Percentiles rank a stretch among this genome's conserved stretches.
Evolutionary conservation across 2,797 vertebrate species (phyloP).

Genomic region (Natrix natrix): DNA sequence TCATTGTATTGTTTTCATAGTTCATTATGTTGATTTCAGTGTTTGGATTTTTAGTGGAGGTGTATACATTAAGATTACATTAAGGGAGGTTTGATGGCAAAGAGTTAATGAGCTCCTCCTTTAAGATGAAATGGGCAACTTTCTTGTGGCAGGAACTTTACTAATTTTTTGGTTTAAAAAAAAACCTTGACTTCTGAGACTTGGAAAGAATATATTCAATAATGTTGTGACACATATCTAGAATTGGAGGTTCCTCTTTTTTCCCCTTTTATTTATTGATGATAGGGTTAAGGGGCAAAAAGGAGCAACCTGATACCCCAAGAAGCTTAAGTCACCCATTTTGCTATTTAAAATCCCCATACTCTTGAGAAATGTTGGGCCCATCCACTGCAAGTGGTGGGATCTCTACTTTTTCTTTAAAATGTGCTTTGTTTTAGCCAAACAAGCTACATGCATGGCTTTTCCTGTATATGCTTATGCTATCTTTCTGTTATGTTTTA

Average conservation of each 20-base stretch:
- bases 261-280: not conserved
- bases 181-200: not conserved
- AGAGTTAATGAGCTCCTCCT: not conserved
- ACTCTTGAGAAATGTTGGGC: not conserved
- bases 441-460: not conserved
- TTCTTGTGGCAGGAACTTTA: not conserved
- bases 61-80: not conserved
- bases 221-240: not conserved
- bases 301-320: not conserved
- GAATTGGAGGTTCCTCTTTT: not conserved
- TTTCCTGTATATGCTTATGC: not conserved
- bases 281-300: not conserved
- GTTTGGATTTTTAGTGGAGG: not conserved
- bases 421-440: not conserved
- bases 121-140: not conserved
- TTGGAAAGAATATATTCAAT: not conserved
- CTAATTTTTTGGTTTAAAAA: not conserved
- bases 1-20: not conserved
- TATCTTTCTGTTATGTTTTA: not conserved
- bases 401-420: not conserved
- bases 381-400: not conserved
- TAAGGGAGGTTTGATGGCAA: not conserved
- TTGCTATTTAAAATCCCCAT: not conserved
- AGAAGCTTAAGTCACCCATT: not conserved
- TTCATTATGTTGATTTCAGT: not conserved